phyloP scores from a whole-genome alignment of 2,888 invertebrate species.

The Mycalesis mineus region DNA sequence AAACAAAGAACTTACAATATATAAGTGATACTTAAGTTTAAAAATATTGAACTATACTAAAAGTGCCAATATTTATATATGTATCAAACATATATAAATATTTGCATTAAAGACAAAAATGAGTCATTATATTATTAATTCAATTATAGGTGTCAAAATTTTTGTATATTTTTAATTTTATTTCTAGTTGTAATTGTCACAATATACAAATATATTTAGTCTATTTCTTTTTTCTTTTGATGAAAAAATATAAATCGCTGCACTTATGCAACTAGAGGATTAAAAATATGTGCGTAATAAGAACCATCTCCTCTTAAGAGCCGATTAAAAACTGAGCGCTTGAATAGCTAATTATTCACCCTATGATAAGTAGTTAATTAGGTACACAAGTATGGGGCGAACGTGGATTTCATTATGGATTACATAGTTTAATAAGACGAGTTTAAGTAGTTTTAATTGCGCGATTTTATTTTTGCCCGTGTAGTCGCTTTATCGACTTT shows the following conservation, averaged over 20 bases:
- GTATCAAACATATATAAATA: too few species aligned
- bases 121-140: too few species aligned
- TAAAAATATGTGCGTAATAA: neutral
- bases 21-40: too few species aligned
- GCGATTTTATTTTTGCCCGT: slow-evolving; percentile 1
- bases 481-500: neutral
- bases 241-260: neutral
- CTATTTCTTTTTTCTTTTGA: too few species aligned
- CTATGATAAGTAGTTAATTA: slow-evolving; percentile 9
- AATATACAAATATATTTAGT: too few species aligned
- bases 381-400: slow-evolving; percentile 8
- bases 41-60: too few species aligned
- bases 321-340: slow-evolving; percentile 1
- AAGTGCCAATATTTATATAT: too few species aligned
- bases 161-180: too few species aligned
- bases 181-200: too few species aligned
- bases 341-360: slow-evolving; percentile 11
- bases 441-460: slow-evolving; percentile 6
- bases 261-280: neutral
- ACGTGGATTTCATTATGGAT: slow-evolving; percentile 7
- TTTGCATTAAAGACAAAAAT: too few species aligned
- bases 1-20: too few species aligned
- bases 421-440: slow-evolving; percentile 6
- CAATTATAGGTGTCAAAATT: too few species aligned
- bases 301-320: slow-evolving; percentile 8